These are phyloP conservation scores for Malthinus seriepunctatus DNA, from an alignment of 2,888 invertebrate species.

Conservation along the genomic window DNA sequence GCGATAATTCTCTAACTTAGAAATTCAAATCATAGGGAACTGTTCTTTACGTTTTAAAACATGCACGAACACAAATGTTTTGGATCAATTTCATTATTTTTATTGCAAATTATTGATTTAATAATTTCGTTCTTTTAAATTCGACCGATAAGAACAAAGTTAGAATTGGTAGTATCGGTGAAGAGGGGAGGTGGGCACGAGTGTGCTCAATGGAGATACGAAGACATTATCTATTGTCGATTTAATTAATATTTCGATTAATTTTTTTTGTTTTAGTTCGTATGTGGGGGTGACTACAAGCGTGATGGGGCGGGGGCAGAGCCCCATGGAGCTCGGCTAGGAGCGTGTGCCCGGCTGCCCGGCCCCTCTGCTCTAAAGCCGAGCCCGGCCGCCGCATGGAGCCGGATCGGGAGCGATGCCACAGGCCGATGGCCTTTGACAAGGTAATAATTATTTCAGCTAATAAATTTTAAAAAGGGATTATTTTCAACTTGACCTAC, in stretches of 20 bases:
- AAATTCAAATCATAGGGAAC: no score
- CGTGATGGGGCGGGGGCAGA: conserved; percentile 81
- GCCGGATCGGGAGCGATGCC: conserved; percentile 50
- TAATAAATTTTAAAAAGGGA: background rate
- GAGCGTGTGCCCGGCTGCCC: conserved; percentile 73
- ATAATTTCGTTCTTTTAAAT: background rate
- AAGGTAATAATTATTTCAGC: conserved; percentile 58
- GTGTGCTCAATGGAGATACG: no score
- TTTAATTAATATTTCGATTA: background rate
- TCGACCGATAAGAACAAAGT: background rate
- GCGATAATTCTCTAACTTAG: no score
- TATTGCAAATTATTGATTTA: conserved; percentile 4
- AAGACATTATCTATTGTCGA: background rate
- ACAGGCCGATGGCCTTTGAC: conserved; percentile 75
- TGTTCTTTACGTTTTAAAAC: no score
- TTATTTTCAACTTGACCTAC: background rate
- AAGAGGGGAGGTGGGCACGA: no score
- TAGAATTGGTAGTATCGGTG: no score
- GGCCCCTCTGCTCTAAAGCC: conserved; percentile 59
- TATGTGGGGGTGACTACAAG: conserved; percentile 74
- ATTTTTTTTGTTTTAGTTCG: conserved; percentile 60
- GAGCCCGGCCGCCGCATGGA: conserved; percentile 47
- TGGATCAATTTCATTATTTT: background rate
- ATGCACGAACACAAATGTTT: no score
- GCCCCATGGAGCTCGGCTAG: conserved; percentile 84